These are phyloP conservation scores for Etia nguti DNA, from an alignment of 2,113 vertebrate genomes.

Conservation along the genomic window DNA sequence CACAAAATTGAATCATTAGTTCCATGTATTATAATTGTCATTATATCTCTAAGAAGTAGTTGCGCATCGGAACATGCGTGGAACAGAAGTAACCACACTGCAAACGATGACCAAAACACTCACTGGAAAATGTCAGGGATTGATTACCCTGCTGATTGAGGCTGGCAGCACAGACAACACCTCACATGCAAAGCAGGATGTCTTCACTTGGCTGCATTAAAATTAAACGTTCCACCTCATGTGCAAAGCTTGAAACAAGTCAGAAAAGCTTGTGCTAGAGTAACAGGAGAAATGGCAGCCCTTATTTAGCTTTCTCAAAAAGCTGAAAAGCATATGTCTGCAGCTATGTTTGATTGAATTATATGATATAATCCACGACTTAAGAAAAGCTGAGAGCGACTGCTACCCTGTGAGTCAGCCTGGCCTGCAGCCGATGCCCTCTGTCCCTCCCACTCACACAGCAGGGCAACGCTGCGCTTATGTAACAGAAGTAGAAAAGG, in stretches of 20 bases:
- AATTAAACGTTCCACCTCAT: background rate
- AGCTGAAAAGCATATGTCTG: background rate
- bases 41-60: background rate
- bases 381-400: background rate
- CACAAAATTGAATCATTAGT: background rate
- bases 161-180: background rate
- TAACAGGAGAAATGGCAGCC: background rate
- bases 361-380: background rate
- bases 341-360: background rate
- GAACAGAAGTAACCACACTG: background rate
- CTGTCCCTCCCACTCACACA: background rate
- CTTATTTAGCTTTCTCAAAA: background rate
- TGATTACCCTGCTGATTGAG: background rate
- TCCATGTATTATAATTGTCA: background rate
- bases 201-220: background rate
- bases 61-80: accelerated
- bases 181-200: conserved; percentile 4
- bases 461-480: background rate
- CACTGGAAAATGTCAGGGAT: background rate
- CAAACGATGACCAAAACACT: background rate
- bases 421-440: background rate
- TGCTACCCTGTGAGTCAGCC: background rate
- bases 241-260: background rate
- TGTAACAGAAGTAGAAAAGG: background rate
- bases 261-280: background rate